Conservation (phyloP, 2,113 vertebrate genomes). For the Acinonyx jubatus region DNA sequence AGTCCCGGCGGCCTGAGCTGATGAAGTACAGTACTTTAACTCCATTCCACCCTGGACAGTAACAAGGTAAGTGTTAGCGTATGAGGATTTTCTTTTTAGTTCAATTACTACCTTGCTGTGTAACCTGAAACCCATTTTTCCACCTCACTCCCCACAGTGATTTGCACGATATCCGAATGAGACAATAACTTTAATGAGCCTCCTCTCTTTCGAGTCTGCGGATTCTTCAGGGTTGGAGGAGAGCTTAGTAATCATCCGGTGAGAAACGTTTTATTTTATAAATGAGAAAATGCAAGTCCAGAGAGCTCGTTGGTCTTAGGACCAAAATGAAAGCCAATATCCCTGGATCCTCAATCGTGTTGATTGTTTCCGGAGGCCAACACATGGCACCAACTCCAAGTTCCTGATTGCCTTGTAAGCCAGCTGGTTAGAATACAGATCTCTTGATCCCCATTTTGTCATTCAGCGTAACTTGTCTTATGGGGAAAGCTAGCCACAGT, state of each 20-base stretch:
- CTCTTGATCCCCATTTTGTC: neutral
- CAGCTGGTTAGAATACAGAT: neutral
- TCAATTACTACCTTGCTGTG: conserved; percentile 9
- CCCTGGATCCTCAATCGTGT: neutral
- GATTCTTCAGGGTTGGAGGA: conserved; percentile 18
- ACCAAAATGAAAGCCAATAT: neutral
- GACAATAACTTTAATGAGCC: conserved; percentile 51
- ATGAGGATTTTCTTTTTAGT: conserved; percentile 17
- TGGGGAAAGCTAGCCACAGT: neutral
- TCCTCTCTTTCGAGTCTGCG: conserved; percentile 35
- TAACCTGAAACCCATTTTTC: conserved; percentile 56
- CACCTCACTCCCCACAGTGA: conserved; percentile 46
- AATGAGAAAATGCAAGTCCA: conserved; percentile 47
- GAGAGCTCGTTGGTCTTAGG: neutral
- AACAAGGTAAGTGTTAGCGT: neutral
- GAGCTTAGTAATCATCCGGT: conserved; percentile 3
- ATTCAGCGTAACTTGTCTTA: neutral
- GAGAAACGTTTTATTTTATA: conserved; percentile 19
- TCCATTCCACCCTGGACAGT: neutral
- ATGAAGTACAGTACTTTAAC: neutral
- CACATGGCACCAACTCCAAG: neutral
- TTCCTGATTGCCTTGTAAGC: neutral
- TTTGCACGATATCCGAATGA: conserved; percentile 26
- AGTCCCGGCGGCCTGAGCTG: neutral
- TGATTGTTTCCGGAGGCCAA: neutral